These are phyloP conservation scores for Crotalus horridus DNA, from an alignment of 2,113 vertebrate genomes.

Conservation along the genomic window DNA sequence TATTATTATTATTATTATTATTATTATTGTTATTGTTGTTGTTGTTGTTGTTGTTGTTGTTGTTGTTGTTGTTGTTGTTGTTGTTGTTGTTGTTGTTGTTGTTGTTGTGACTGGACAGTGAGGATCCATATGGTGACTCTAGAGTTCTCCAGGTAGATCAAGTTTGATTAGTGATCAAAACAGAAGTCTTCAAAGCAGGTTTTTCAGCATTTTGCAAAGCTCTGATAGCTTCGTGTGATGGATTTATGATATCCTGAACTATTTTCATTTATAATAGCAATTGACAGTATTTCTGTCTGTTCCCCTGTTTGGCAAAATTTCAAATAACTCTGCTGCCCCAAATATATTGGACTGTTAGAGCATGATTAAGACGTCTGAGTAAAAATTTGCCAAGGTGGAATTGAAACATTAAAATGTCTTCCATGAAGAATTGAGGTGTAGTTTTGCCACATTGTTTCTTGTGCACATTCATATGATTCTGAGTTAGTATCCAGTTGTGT, in stretches of 20 bases:
- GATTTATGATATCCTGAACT: neutral
- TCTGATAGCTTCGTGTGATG: neutral
- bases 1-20: too few relatives aligned
- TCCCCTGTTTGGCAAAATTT: neutral
- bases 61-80: too few relatives aligned
- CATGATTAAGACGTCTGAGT: neutral
- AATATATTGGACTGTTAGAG: neutral
- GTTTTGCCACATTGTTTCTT: neutral
- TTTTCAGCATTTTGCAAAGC: neutral
- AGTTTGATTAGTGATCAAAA: neutral
- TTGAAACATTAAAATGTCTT: neutral
- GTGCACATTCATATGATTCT: neutral
- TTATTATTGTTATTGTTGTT: too few relatives aligned
- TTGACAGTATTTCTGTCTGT: neutral
- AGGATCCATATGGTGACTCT: neutral
- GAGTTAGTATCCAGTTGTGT: neutral
- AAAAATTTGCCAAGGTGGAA: neutral
- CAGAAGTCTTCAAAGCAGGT: neutral
- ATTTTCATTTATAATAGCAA: neutral
- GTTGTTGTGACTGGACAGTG: neutral
- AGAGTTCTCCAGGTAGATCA: neutral
- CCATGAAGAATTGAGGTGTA: neutral
- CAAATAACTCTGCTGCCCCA: neutral
- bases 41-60: too few relatives aligned
- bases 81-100: too few relatives aligned